Percentiles rank a stretch among this genome's conserved stretches.
Conservation (phyloP, 2,113 vertebrate species). For the Caloenas nicobarica region DNA sequence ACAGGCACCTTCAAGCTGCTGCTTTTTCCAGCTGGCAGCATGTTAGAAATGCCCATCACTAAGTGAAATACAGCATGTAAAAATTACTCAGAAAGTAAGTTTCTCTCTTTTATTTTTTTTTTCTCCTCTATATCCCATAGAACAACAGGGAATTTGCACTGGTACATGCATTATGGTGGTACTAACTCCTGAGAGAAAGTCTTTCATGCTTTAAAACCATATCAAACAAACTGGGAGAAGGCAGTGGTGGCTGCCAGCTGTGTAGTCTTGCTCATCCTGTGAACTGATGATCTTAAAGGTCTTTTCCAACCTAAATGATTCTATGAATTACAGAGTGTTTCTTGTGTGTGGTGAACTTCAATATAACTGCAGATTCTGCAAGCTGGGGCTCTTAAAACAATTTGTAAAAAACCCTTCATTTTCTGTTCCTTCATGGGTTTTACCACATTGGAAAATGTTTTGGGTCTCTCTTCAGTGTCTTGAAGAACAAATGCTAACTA, state of each 20-base stretch:
- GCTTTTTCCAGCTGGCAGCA: accelerated
- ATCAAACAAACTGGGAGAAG: neutral
- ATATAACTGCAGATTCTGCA: neutral
- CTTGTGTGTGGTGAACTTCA: neutral
- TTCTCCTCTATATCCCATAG: neutral
- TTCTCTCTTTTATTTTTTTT: too few species aligned
- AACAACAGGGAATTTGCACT: neutral
- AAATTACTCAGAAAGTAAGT: too few species aligned
- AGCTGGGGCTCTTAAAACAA: neutral
- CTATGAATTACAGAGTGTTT: neutral
- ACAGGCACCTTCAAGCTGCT: neutral
- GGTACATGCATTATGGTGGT: accelerated
- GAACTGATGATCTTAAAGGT: too few species aligned
- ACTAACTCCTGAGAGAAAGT: neutral
- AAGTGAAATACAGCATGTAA: neutral
- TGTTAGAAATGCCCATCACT: neutral
- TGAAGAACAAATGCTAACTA: neutral
- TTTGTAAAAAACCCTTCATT: neutral
- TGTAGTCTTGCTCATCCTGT: neutral
- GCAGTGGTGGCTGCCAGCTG: neutral
- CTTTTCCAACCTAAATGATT: too few species aligned
- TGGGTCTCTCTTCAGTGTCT: neutral
- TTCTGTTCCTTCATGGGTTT: neutral
- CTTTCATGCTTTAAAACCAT: neutral
- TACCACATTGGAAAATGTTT: neutral